phyloP scores from a whole-genome alignment of 2,113 vertebrate species.

The Ploceus nigricollis region DNA sequence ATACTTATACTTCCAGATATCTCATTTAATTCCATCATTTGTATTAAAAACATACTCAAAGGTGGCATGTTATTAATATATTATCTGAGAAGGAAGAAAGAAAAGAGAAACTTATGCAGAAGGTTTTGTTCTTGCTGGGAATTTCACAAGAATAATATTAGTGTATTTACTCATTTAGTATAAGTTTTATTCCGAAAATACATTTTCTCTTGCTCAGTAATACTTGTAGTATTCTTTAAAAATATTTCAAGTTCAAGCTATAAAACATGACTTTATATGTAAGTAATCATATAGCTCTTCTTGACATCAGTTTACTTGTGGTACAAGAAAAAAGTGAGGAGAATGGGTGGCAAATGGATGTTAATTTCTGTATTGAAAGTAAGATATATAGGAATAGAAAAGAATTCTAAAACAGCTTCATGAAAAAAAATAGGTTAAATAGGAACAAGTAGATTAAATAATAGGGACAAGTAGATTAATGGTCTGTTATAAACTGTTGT shows the following conservation, averaged over 20 bases:
- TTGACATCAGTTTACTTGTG: not conserved
- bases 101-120: not conserved
- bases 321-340: not conserved
- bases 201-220: not conserved
- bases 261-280: not conserved
- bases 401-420: not conserved
- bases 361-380: not conserved
- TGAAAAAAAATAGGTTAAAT: not conserved
- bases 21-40: not conserved
- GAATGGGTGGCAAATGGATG: not conserved
- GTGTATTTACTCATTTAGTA: not conserved
- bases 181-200: not conserved
- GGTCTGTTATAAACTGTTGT: not conserved
- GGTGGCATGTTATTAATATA: not conserved
- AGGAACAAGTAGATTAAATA: not conserved
- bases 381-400: not conserved
- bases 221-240: not conserved
- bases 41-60: not conserved
- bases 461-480: not conserved
- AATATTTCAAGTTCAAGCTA: not conserved
- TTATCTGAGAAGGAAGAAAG: not conserved
- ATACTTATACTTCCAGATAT: not conserved
- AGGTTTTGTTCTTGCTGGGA: not conserved
- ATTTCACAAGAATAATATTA: not conserved
- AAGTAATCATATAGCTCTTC: not conserved